phyloP scores from a whole-genome alignment of 2,113 vertebrate genomes.

The Chloebia gouldiae region DNA sequence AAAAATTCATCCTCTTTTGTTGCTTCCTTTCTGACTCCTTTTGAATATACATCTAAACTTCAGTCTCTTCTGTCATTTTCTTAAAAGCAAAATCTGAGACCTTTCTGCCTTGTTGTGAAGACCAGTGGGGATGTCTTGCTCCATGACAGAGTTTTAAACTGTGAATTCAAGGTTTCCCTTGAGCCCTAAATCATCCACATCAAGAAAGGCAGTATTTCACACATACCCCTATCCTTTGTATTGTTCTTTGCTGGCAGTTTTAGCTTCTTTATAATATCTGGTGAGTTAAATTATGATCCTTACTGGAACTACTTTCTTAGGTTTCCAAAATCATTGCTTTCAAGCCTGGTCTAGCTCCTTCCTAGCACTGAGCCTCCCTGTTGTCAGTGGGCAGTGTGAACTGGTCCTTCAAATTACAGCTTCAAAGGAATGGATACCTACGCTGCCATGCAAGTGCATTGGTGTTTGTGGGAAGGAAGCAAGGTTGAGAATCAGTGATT shows the following conservation, averaged over 20 bases:
- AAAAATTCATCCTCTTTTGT: not conserved
- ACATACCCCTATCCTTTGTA: not conserved
- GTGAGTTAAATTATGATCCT: not conserved
- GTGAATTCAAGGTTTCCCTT: not conserved
- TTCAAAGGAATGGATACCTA: not conserved
- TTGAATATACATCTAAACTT: not conserved
- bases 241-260: not conserved
- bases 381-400: not conserved
- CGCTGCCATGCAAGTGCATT: not conserved
- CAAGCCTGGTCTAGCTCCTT: not conserved
- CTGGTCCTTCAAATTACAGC: not conserved
- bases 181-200: not conserved
- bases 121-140: not conserved
- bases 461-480: not conserved
- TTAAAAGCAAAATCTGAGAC: not conserved
- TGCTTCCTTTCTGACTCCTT: not conserved
- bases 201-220: not conserved
- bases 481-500: not conserved
- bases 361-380: rapidly evolving
- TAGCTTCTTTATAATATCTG: not conserved
- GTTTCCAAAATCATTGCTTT: not conserved
- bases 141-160: not conserved
- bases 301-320: not conserved
- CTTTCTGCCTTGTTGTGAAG: not conserved
- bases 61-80: not conserved